Evolutionary conservation across 2,888 invertebrate species (phyloP).

Genomic region (Acronicta aceris): DNA sequence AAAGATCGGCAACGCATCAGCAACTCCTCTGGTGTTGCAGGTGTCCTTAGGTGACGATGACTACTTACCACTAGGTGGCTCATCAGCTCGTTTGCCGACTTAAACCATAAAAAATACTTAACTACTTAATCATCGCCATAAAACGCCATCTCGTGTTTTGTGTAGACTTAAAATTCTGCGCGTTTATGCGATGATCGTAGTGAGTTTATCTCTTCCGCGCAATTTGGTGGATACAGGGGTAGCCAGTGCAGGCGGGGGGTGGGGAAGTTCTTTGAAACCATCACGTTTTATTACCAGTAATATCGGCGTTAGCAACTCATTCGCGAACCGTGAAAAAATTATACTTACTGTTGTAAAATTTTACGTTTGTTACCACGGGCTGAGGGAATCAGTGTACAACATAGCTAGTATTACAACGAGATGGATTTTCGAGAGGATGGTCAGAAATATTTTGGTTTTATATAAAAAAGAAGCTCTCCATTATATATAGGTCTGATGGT

Average conservation of each 20-base stretch:
- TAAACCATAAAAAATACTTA: too few species aligned
- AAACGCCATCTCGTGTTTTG: neutral
- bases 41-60: too few species aligned
- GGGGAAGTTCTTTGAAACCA: constrained; percentile 43
- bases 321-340: constrained; percentile 20
- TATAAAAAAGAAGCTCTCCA: neutral
- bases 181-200: neutral
- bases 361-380: constrained; percentile 7
- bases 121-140: too few species aligned
- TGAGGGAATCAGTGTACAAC: constrained; percentile 9
- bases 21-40: too few species aligned
- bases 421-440: too few species aligned
- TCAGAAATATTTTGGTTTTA: constrained; percentile 1
- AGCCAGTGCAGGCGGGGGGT: constrained; percentile 9
- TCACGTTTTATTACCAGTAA: constrained; percentile 49
- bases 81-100: too few species aligned
- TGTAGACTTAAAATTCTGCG: constrained; percentile 18
- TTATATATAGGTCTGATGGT: neutral
- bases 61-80: too few species aligned
- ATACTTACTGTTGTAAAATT: constrained; percentile 24
- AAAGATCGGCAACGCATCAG: too few species aligned
- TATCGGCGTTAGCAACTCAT: constrained; percentile 31
- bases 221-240: constrained; percentile 54
- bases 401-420: too few species aligned
- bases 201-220: constrained; percentile 71